Evolutionary conservation across 2,888 invertebrate genomes (phyloP), one percentile per base, ranked within the genome.

Genomic region (Theretra japonica): DNA sequence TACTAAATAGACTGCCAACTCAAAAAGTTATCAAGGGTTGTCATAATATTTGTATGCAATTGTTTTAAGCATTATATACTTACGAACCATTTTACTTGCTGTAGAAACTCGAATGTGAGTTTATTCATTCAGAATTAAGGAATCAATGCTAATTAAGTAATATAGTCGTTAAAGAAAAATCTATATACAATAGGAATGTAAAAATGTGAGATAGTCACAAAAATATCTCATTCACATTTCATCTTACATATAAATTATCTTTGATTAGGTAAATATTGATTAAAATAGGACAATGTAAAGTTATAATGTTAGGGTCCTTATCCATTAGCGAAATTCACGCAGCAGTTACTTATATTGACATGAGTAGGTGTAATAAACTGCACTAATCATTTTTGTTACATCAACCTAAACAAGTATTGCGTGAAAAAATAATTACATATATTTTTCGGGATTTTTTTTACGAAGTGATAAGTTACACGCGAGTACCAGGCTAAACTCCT

Each of bases 101-200:
- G 41, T 33, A 62, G 21, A 21, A 62, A 4, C 21, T 62, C 33
- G 21, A 62, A 0, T n/a, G 3, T 11, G 11, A 11, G n/a, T 33
- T 33, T 8, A 6, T 33, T 33, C 0, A 41, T 65, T 23, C 23
- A 41, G 21, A 23, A 48, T n/a, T 0, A 11, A 33, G 21, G 11
- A 41, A 65, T 5, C 15, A 33, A n/a, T 21, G 30, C 15, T 65
- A 65, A 65, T 8, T 21, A n/a, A n/a, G n/a, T n/a, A 15, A 65
- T 23, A 15, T n/a, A 15, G 4, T 23, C 3, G 21, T 41, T 41
- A 41, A 15, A 41, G 15, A 65, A 41, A 48, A 41, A 15, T 62
- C 21, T 62, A 53, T n/a, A 53, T 65, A 65, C 41, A 33, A 23
- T 48, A 65, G 65, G 65, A 65, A 65, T 65, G 65, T 65, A 65